Conservation (phyloP, 2,113 vertebrate species). For the Bubo scandiacus region DNA sequence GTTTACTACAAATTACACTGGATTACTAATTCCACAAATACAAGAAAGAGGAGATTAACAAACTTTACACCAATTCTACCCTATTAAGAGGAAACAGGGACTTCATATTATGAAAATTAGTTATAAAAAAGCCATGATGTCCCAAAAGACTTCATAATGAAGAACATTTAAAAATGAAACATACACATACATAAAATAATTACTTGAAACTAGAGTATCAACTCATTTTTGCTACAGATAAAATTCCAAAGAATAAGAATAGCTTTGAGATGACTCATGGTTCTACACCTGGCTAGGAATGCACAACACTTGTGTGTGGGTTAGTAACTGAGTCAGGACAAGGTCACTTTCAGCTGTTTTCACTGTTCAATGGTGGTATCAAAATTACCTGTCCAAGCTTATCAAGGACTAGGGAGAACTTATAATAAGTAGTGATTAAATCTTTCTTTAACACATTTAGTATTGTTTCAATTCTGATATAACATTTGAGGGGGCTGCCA, state of each 20-base stretch:
- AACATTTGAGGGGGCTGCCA: not conserved
- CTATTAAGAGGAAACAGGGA: not conserved
- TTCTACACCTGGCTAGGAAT: not conserved
- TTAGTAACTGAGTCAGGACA: fast-evolving
- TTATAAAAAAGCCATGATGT: not conserved
- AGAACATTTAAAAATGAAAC: not conserved
- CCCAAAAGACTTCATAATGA: not conserved
- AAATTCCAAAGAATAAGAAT: not conserved
- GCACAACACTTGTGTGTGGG: fast-evolving
- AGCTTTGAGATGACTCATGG: not conserved
- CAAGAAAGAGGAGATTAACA: not conserved
- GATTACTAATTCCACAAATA: not conserved
- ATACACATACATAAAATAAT: not conserved
- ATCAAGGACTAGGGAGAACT: not conserved
- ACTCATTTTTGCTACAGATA: not conserved
- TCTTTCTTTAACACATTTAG: not conserved
- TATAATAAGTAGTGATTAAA: not conserved
- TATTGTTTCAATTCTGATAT: not conserved
- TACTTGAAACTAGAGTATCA: not conserved
- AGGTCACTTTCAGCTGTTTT: not conserved
- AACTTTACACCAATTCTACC: not conserved
- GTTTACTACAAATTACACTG: not conserved
- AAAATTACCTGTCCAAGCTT: not conserved
- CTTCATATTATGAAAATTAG: not conserved
- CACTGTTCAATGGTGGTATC: not conserved